Conservation (phyloP, 2,888 invertebrate species). For the Nysson spinosus region DNA sequence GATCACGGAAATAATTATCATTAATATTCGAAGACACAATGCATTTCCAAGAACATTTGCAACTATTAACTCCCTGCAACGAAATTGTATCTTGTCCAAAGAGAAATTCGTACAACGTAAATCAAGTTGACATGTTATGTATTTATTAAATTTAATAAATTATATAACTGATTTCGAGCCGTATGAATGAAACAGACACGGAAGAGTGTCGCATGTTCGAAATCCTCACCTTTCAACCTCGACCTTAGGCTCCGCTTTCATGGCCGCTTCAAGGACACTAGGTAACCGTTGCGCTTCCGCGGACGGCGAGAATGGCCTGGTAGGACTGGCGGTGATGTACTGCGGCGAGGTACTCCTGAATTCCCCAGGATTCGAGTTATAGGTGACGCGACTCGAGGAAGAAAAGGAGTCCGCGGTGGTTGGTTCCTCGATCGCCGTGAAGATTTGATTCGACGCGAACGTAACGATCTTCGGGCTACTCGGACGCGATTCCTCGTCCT, state of each 20-base stretch:
- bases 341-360: slow-evolving; percentile 65
- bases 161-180: too few relatives aligned
- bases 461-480: slow-evolving; percentile 69
- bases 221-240: slow-evolving; percentile 80
- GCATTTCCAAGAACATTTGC: too few relatives aligned
- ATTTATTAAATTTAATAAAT: too few relatives aligned
- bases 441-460: slow-evolving; percentile 64
- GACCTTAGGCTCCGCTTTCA: slow-evolving; percentile 92
- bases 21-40: too few relatives aligned
- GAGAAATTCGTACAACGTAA: too few relatives aligned
- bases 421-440: slow-evolving; percentile 66
- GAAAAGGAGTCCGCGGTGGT: slow-evolving; percentile 65
- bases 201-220: not conserved
- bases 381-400: slow-evolving; percentile 62
- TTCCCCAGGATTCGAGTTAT: slow-evolving; percentile 59
- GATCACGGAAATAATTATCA: slow-evolving; percentile 72
- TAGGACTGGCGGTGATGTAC: slow-evolving; percentile 69
- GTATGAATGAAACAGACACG: too few relatives aligned
- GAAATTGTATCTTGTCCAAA: too few relatives aligned
- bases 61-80: too few relatives aligned
- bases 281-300: slow-evolving; percentile 79
- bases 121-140: too few relatives aligned
- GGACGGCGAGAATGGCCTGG: slow-evolving; percentile 71
- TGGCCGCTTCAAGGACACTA: slow-evolving; percentile 90
- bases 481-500: slow-evolving; percentile 67